Evolutionary conservation across 2,113 vertebrate species (phyloP), one percentile per base, ranked within the genome.

Genomic region (Syngnathus typhle): DNA sequence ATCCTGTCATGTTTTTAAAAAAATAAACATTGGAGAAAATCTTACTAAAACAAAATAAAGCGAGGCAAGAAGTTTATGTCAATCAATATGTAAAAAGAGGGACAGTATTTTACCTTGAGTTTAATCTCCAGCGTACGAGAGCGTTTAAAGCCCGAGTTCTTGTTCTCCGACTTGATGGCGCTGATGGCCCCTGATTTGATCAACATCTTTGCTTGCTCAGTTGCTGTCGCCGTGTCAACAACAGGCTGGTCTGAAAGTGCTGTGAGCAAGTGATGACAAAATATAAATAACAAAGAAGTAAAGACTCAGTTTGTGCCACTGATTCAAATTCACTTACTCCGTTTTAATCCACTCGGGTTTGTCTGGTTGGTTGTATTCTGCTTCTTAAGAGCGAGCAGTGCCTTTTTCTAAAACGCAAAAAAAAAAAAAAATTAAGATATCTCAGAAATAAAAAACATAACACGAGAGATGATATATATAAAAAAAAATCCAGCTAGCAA

Each of bases 111-210:
- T 62, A 94, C 95, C 90, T 97, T 97, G 16, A 94, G 87, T 82
- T 97, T 96, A 21, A 94, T 94, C 81, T 97, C 94, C 62, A 95
- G 88, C 32, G 92, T 95, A 41, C 94, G 90, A 21, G 95, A 97
- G 10, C 95, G 92, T 79, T 97, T 96, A 82, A 97, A 97, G 36
- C 95, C 95, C 0, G 93, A 96, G 86, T 95, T 97, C 83, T 97
- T 96, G 83, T 93, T 97, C 74, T 96, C 95, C 0, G 94, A 94
- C 72, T 95, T 96, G 82, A 96, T 96, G 72, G 94, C 94, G 43
- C 94, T 97, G 79, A 97, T 97, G 51, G 94, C 94, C 10, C 95
- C 95, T 0, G 94, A 93, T 77, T 97, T 97, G 80, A 97, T 93
- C 64, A 96, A 90, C 93, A 93, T 95, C 80, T 97, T 97, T 4